Conservation (phyloP, 2,797 vertebrate genomes). For the Craterocephalus amniculus region DNA sequence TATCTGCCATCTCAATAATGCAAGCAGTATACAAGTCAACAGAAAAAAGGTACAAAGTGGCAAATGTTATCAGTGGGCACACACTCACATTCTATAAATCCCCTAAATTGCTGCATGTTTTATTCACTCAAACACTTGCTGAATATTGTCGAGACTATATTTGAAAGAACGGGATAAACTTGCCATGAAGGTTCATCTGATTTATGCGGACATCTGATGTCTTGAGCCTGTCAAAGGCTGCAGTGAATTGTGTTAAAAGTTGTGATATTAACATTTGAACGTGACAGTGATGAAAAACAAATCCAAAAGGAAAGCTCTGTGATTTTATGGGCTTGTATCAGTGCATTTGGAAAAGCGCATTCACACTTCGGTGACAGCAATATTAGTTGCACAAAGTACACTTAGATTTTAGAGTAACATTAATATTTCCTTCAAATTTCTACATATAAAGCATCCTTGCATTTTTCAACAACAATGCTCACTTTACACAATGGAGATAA, state of each 20-base stretch:
- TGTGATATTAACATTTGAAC: background rate
- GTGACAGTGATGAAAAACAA: background rate
- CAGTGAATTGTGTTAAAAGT: background rate
- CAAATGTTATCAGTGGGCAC: background rate
- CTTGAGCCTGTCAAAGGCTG: constrained; percentile 4
- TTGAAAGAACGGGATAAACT: background rate
- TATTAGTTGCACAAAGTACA: background rate
- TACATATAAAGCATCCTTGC: background rate
- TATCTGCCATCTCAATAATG: background rate
- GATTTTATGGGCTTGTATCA: background rate
- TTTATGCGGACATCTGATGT: background rate
- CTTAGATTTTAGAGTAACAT: background rate
- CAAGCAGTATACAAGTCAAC: background rate
- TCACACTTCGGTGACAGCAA: background rate
- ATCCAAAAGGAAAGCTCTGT: background rate
- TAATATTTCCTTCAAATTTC: background rate
- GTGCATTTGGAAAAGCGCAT: background rate
- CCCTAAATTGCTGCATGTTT: background rate
- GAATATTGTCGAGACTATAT: background rate
- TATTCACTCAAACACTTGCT: background rate
- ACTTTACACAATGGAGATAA: too few relatives aligned
- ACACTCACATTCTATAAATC: background rate
- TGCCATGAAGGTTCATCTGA: background rate
- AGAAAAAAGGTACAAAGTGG: background rate
- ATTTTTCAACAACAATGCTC: background rate